Conservation (phyloP, 2,797 vertebrate genomes). For the Oreortyx pictus region DNA sequence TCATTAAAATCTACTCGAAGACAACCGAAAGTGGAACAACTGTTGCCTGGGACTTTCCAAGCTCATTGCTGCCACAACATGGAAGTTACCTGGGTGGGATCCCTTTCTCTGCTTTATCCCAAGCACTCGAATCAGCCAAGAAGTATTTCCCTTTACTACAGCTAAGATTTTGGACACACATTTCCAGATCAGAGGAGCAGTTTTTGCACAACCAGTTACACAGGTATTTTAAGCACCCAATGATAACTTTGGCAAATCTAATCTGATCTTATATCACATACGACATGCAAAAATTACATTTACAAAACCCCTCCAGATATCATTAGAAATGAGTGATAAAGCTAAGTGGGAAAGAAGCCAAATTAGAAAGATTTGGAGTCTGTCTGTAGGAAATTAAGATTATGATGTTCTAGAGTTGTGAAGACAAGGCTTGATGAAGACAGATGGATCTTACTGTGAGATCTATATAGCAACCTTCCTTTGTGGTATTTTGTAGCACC, state of each 20-base stretch:
- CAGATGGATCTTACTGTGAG: neutral
- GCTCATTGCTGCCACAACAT: neutral
- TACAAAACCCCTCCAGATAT: neutral
- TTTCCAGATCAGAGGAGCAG: neutral
- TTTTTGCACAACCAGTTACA: slow-evolving; percentile 32
- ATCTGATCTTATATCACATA: neutral
- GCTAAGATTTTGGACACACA: neutral
- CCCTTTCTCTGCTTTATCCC: neutral
- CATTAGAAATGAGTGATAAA: neutral
- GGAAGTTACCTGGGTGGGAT: neutral
- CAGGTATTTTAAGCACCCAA: slow-evolving; percentile 21
- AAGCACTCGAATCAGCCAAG: neutral
- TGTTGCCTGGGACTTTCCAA: slow-evolving; percentile 16
- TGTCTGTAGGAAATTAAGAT: neutral
- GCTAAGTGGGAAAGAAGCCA: slow-evolving; percentile 1
- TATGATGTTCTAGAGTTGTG: neutral
- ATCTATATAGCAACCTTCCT: neutral
- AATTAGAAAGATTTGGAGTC: slow-evolving; percentile 4
- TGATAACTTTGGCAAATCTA: neutral
- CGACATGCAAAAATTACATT: neutral
- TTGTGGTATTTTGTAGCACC: neutral
- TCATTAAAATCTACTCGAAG: neutral
- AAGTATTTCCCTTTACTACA: neutral
- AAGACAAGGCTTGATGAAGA: neutral
- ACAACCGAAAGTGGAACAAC: neutral